These are phyloP conservation scores for Gopherus flavomarginatus DNA, from an alignment of 2,113 vertebrate genomes.

Conservation along the genomic window DNA sequence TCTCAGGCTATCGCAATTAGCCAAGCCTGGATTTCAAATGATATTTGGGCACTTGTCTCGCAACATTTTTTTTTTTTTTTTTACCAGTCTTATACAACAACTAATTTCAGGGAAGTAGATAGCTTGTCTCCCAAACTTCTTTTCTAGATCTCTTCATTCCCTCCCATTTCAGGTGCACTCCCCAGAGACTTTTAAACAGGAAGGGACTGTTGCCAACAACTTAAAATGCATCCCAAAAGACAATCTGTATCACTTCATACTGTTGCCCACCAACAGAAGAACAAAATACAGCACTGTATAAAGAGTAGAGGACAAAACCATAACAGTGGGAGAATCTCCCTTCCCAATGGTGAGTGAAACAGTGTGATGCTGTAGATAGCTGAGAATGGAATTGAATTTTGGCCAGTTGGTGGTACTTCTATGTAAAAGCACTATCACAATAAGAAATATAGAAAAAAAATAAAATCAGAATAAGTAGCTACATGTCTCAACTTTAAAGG, in stretches of 20 bases:
- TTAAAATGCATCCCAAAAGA: not conserved
- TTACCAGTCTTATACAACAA: not conserved
- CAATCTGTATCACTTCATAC: not conserved
- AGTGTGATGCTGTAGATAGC: not conserved
- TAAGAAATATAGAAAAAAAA: not conserved
- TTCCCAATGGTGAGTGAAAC: not conserved
- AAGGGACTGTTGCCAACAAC: accelerated
- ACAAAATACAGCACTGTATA: not conserved
- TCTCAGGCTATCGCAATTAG: not conserved
- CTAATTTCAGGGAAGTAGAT: not conserved
- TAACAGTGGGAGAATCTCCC: not conserved
- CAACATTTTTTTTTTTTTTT: not conserved
- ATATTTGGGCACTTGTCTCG: not conserved
- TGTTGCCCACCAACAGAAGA: not conserved
- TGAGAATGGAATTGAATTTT: not conserved
- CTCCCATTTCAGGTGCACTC: too few relatives aligned
- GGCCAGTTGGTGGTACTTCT: not conserved
- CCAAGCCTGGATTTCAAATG: not conserved
- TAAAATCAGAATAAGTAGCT: not conserved
- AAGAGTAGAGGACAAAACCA: not conserved
- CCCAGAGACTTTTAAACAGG: not conserved
- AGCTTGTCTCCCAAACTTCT: not conserved
- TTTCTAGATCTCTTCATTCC: not conserved
- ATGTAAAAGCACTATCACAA: not conserved
- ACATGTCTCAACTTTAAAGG: not conserved